Evolutionary conservation across 1,140 invertebrate genomes (phyloP).

Genomic region (Drosophila nasuta): DNA sequence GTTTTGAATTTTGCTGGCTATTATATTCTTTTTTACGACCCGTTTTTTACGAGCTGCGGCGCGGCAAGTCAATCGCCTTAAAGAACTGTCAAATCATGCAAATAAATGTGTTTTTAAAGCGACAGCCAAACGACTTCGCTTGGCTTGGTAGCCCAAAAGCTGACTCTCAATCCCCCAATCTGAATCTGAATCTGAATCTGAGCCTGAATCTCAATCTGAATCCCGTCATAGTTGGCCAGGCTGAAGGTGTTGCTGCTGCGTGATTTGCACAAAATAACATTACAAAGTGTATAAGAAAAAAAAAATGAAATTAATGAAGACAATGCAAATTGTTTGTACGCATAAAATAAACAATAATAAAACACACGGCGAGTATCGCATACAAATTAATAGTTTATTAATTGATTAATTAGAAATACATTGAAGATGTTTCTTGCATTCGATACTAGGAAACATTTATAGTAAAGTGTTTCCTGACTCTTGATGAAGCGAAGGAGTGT

Average conservation of each 20-base stretch:
- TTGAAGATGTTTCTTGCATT: background rate
- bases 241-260: slow-evolving; percentile 18
- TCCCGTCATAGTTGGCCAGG: background rate
- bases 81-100: slow-evolving; percentile 81
- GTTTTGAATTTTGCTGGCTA: slow-evolving; percentile 40
- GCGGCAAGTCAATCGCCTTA: slow-evolving; percentile 68
- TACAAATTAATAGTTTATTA: slow-evolving; percentile 40
- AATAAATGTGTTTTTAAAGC: slow-evolving; percentile 70
- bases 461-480: slow-evolving; percentile 3
- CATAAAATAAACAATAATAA: slow-evolving; percentile 20
- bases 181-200: background rate
- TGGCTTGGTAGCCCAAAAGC: slow-evolving; percentile 20
- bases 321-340: slow-evolving; percentile 32
- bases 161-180: slow-evolving; percentile 3
- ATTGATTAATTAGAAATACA: slow-evolving; percentile 40
- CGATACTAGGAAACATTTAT: slow-evolving; percentile 1
- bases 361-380: slow-evolving; percentile 13
- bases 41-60: slow-evolving; percentile 46
- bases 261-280: slow-evolving; percentile 43
- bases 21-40: slow-evolving; percentile 55
- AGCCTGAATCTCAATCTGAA: slow-evolving; percentile 17
- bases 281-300: slow-evolving; percentile 7
- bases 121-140: slow-evolving; percentile 25
- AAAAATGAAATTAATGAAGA: slow-evolving; percentile 37
- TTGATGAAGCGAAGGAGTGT: background rate